A percentile compares a stretch with the other conserved stretches of the same genome.
Conservation (phyloP, 2,113 vertebrate genomes). For the Eira barbara region DNA sequence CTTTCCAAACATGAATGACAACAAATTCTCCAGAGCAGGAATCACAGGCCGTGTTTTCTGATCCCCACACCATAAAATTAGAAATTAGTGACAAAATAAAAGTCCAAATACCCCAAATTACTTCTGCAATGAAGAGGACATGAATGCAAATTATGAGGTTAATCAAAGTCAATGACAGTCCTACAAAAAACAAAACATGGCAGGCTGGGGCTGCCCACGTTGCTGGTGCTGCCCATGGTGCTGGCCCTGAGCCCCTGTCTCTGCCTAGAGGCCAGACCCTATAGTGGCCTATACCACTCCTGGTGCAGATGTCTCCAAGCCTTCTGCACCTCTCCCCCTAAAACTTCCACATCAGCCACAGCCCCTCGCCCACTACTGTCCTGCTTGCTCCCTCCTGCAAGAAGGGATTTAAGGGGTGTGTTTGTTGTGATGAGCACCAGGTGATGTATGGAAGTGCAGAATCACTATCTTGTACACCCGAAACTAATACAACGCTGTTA, state of each 20-base stretch:
- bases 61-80: not conserved
- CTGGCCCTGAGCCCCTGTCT: not conserved
- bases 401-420: not conserved
- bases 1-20: not conserved
- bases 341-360: not conserved
- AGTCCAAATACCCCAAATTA: not conserved
- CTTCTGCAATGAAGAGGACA: not conserved
- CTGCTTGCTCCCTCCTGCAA: not conserved
- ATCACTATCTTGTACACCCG: not conserved
- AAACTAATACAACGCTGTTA: not conserved
- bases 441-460: not conserved
- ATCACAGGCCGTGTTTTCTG: not conserved
- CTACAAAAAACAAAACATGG: not conserved
- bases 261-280: not conserved
- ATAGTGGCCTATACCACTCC: not conserved
- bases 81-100: slow-evolving; percentile 16
- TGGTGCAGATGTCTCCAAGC: not conserved
- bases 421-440: not conserved
- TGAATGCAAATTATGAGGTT: not conserved
- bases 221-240: not conserved
- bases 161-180: not conserved
- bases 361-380: not conserved
- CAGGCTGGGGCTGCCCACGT: not conserved
- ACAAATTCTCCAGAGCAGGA: not conserved
- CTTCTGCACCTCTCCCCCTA: not conserved